Conservation (phyloP, 2,113 vertebrate species). For the Hippoglossus stenolepis region DNA sequence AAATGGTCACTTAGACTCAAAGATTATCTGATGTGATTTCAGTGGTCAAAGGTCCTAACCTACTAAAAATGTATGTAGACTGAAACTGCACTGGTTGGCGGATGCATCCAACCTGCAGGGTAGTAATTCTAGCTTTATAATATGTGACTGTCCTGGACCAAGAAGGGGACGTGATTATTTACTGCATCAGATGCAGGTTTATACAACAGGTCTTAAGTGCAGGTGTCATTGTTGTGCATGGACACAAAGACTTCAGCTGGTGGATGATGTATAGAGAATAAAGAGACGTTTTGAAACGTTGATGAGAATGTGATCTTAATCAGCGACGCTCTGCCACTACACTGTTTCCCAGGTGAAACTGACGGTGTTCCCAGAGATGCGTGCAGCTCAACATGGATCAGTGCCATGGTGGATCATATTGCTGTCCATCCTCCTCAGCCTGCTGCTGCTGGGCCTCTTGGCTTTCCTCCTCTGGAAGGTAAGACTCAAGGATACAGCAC, state of each 20-base stretch:
- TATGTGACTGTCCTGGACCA: neutral
- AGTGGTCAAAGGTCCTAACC: too few species aligned
- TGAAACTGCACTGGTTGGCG: too few species aligned
- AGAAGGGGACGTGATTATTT: neutral
- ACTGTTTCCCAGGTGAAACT: conserved; percentile 84
- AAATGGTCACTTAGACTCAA: too few species aligned
- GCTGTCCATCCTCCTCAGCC: conserved; percentile 89
- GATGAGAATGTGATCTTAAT: neutral
- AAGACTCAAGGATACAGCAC: conserved; percentile 44
- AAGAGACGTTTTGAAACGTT: neutral
- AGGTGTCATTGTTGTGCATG: neutral
- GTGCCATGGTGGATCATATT: conserved; percentile 95
- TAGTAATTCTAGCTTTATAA: too few species aligned
- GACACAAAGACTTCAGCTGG: neutral
- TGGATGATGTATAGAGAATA: neutral
- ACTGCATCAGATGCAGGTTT: too few species aligned
- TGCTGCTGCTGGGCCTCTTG: conserved; percentile 91
- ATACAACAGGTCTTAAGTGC: too few species aligned
- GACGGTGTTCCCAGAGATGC: conserved; percentile 91
- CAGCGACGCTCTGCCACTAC: neutral
- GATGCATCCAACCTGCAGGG: too few species aligned
- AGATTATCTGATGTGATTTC: too few species aligned
- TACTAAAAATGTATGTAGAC: too few species aligned
- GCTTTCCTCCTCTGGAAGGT: conserved; percentile 98
- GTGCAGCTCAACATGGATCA: conserved; percentile 82